These are phyloP conservation scores for Caradrina kadenii DNA, from an alignment of 2,888 invertebrate species.

Conservation along the genomic window DNA sequence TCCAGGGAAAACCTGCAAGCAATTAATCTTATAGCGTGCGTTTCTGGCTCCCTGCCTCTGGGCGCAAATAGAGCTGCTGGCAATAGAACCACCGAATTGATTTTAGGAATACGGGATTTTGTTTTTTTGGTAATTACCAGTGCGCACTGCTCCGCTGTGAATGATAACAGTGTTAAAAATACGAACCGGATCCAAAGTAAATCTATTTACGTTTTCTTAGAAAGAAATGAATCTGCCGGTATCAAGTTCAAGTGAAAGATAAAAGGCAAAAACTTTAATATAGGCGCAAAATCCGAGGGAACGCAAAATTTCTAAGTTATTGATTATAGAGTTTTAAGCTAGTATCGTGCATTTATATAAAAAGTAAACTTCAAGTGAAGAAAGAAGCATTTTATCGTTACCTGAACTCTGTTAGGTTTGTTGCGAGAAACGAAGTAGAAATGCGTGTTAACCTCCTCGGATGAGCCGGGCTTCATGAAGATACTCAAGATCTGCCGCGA, in stretches of 20 bases:
- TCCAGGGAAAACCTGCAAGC: slow-evolving; percentile 79
- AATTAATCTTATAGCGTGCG: slow-evolving; percentile 22
- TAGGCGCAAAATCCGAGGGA: too few species aligned
- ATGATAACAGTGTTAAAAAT: too few species aligned
- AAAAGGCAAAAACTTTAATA: too few species aligned
- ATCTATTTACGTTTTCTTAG: too few species aligned
- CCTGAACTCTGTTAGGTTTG: slow-evolving; percentile 81
- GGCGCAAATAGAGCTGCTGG: neutral
- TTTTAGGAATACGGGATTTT: neutral
- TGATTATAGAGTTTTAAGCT: too few species aligned
- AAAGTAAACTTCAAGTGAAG: neutral
- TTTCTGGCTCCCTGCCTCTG: neutral
- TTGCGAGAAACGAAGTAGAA: slow-evolving; percentile 87
- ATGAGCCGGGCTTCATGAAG: slow-evolving; percentile 83
- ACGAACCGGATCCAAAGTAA: too few species aligned
- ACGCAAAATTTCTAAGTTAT: too few species aligned
- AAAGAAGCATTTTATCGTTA: slow-evolving; percentile 59
- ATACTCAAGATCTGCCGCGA: slow-evolving; percentile 78
- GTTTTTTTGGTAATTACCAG: too few species aligned
- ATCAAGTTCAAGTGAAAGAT: too few species aligned
- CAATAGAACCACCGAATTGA: neutral
- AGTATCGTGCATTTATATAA: too few species aligned
- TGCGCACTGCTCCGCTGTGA: too few species aligned
- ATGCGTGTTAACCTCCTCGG: slow-evolving; percentile 84
- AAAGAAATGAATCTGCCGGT: too few species aligned